Evolutionary conservation across 2,888 invertebrate genomes (phyloP).

Genomic region (Euphydryas editha): DNA sequence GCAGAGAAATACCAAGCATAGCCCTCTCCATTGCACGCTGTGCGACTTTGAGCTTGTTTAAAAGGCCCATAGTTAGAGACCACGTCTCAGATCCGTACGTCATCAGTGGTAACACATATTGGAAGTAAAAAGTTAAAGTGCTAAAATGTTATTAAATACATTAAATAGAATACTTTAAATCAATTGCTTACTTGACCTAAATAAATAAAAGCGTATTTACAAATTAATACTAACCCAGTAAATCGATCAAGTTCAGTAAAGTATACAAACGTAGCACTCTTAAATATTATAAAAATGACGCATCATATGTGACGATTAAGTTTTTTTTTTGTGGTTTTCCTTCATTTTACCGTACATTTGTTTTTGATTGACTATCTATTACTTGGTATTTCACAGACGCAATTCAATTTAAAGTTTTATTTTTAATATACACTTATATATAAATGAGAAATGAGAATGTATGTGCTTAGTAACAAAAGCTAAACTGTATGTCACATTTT

Average conservation of each 20-base stretch:
- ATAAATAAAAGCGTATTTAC: neutral
- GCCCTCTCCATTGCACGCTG: too few species aligned
- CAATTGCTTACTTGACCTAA: neutral
- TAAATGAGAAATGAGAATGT: too few species aligned
- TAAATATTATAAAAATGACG: neutral
- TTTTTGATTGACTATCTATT: conserved; percentile 23
- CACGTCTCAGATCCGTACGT: too few species aligned
- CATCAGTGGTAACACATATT: too few species aligned
- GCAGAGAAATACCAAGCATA: too few species aligned
- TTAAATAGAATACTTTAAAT: neutral
- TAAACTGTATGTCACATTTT: too few species aligned
- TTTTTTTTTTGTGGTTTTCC: conserved; percentile 27
- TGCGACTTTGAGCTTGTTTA: too few species aligned
- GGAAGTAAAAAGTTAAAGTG: too few species aligned
- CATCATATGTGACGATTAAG: conserved; percentile 4
- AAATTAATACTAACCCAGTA: neutral
- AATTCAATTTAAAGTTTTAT: neutral
- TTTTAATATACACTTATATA: neutral
- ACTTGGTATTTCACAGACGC: neutral
- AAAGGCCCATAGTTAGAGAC: too few species aligned
- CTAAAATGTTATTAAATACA: neutral
- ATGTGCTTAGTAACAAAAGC: too few species aligned
- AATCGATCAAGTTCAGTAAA: neutral
- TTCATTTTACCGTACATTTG: conserved; percentile 15
- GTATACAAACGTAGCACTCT: neutral